Percentiles rank a stretch among this genome's conserved stretches.
These are phyloP conservation scores for Polylopha cassiicola DNA, from an alignment of 2,888 invertebrate genomes.

Conservation along the genomic window DNA sequence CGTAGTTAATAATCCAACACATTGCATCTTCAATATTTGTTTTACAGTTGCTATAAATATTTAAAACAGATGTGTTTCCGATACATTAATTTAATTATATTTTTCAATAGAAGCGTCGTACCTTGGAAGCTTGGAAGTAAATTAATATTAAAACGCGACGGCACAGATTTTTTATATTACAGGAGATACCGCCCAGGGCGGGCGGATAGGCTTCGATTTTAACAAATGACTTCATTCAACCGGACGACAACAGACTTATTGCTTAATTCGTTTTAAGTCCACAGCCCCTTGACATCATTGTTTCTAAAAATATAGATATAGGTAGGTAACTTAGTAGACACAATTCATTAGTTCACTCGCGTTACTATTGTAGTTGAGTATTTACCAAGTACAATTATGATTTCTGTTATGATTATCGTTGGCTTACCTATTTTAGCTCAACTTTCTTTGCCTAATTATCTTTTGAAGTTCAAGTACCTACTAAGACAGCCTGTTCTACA, in stretches of 20 bases:
- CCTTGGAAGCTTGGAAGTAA: slow-evolving; percentile 28
- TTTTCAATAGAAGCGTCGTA: background rate
- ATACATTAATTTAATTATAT: background rate
- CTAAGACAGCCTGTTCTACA: no score
- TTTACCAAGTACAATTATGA: no score
- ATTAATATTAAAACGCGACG: slow-evolving; percentile 48
- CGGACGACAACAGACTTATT: slow-evolving; percentile 50
- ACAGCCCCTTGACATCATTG: slow-evolving; percentile 21
- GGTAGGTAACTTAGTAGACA: no score
- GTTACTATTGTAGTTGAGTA: no score
- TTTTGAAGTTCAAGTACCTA: no score
- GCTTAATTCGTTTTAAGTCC: slow-evolving; percentile 43
- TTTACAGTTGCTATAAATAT: no score
- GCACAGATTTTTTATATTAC: slow-evolving; percentile 38
- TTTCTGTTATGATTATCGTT: no score
- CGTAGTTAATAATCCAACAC: no score
- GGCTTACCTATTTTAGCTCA: no score
- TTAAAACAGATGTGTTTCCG: no score
- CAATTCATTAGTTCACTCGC: background rate
- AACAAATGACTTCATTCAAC: slow-evolving; percentile 60
- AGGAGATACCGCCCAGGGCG: slow-evolving; percentile 30
- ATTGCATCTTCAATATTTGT: no score
- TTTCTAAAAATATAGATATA: slow-evolving; percentile 3
- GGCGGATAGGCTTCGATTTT: slow-evolving; percentile 44
- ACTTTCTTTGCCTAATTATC: no score